Base-by-base conservation (phyloP, 2,888 invertebrate genomes). In the Drosophila neutralis region DNA sequence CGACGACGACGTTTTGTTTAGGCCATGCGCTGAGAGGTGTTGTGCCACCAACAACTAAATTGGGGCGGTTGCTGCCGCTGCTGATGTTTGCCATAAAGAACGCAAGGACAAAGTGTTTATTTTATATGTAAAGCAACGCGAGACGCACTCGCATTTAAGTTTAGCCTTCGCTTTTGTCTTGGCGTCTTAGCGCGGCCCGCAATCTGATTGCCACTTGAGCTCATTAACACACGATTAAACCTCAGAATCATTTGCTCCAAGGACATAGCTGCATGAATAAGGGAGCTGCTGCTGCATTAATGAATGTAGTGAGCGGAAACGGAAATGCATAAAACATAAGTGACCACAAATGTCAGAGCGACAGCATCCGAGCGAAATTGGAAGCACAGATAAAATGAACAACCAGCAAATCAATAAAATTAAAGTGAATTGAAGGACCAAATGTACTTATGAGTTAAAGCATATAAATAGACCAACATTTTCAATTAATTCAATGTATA, bases 221-320 rank as follows among this genome's bases (percentile, higher is more conserved):
- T 88, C 84, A 87, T 88, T 88, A 88, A 84, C 88, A 88, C 87
- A 84, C 87, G 83, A 84, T 86, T 88, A 81, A 88, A 83, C 81
- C 78, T 74, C 73, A 73, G 73, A 78, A 73, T 73, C 74, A 78
- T 82, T 85, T 78, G 62, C 78, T 42, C 53, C 80, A 71, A 85
- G 76, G 62, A 69, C 67, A 67, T 49, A 18, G 58, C 35, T 49
- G 27, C 58, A 59, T 72, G 64, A 70, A 71, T 40, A 71, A 64
- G 27, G 63, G 35, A 48, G 64, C 61, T 24, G 49, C 52, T 21
- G 21, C 15, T 65, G 69, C 69, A 74, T 76, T 83, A 82, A 76
- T 76, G 67, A 82, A 76, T 70, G 75, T 42, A 67, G 68, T 73
- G 57, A 73, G 60, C 51, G 51, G 54, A 29, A 62, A 45, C 71